Percentiles rank a stretch among this genome's conserved stretches.
Conservation (phyloP, 2,113 vertebrate genomes). For the Perca fluviatilis region DNA sequence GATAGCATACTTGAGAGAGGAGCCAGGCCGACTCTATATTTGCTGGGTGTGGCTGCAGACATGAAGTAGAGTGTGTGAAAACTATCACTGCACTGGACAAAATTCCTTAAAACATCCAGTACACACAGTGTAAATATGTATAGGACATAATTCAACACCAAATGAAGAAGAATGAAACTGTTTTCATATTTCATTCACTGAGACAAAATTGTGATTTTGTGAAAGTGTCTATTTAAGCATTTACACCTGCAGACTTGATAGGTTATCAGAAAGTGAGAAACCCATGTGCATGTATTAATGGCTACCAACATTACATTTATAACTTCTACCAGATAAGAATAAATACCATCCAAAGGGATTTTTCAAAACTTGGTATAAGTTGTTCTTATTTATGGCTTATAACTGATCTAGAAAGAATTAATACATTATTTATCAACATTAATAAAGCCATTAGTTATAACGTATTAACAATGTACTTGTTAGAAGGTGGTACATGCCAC, state of each 20-base stretch:
- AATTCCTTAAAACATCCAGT: slow-evolving; percentile 69
- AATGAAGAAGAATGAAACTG: slow-evolving; percentile 7
- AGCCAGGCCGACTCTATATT: slow-evolving; percentile 61
- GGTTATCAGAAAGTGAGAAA: neutral
- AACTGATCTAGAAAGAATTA: neutral
- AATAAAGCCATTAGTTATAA: neutral
- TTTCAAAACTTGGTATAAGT: neutral
- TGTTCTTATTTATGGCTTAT: neutral
- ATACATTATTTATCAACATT: neutral
- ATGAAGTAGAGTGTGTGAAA: slow-evolving; percentile 75
- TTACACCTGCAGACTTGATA: neutral
- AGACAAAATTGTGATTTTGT: neutral
- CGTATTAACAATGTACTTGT: neutral
- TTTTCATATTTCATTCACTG: neutral
- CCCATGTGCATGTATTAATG: neutral
- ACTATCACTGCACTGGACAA: slow-evolving; percentile 71
- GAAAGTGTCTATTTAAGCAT: neutral
- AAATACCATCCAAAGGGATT: neutral
- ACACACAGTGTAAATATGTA: slow-evolving; percentile 54
- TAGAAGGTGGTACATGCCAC: neutral
- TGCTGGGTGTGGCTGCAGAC: slow-evolving; percentile 73
- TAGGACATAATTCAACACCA: slow-evolving; percentile 8
- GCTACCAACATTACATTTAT: neutral
- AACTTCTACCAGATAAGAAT: neutral
- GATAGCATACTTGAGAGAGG: slow-evolving; percentile 44